A percentile compares a stretch with the other conserved stretches of the same genome.
Conservation (phyloP, 1,140 invertebrate species). For the Musca vetustissima region DNA sequence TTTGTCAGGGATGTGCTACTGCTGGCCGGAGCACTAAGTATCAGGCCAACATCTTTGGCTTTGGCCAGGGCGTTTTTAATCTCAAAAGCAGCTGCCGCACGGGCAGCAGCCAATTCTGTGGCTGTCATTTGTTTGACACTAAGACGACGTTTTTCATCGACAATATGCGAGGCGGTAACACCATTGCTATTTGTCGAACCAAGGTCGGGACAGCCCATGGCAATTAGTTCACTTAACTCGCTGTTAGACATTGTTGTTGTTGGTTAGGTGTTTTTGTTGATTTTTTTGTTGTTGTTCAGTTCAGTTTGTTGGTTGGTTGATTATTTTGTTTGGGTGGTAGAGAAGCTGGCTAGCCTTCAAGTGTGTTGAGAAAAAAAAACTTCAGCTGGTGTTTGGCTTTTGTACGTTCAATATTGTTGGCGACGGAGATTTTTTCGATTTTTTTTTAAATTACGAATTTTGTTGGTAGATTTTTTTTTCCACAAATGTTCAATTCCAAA, state of each 20-base stretch:
- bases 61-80: conserved; percentile 22
- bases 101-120: conserved; percentile 40
- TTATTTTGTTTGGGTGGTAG: background rate
- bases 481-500: background rate
- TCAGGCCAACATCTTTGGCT: background rate
- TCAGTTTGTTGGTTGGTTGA: background rate
- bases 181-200: conserved; percentile 27
- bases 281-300: background rate
- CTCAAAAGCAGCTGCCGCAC: conserved; percentile 43
- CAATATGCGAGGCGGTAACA: conserved; percentile 29
- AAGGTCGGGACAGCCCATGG: conserved; percentile 47
- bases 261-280: background rate
- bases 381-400: conserved; percentile 21
- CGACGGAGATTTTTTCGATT: background rate
- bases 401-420: conserved; percentile 27
- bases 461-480: background rate
- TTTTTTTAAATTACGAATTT: background rate
- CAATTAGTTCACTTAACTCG: conserved; percentile 52
- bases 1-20: background rate
- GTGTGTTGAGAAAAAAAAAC: conserved; percentile 27
- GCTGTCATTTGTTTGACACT: conserved; percentile 53
- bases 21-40: background rate
- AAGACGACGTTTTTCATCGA: conserved; percentile 43
- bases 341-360: background rate
- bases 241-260: conserved; percentile 42